phyloP scores from a whole-genome alignment of 2,797 vertebrate species.

The Adrianichthys oophorus region DNA sequence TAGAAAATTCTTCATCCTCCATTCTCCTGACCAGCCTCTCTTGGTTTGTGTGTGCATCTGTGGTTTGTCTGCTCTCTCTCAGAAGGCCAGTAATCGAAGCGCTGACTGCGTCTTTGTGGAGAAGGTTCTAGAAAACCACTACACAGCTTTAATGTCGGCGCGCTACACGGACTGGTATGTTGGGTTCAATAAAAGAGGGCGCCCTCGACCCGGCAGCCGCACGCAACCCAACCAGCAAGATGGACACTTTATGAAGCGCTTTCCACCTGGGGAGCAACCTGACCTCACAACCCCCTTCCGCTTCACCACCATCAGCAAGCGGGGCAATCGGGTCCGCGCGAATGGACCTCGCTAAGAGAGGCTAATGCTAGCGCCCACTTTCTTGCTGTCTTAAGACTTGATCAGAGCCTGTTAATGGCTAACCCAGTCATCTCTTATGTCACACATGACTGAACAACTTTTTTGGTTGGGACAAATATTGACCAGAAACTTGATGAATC shows the following conservation, averaged over 20 bases:
- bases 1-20: conserved; percentile 2
- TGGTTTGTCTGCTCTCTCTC: conserved; percentile 61
- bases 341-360: conserved; percentile 74
- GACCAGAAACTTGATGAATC: conserved; percentile 65
- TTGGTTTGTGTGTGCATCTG: conserved; percentile 31
- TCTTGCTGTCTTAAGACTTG: conserved; percentile 55
- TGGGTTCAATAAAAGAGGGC: conserved; percentile 83
- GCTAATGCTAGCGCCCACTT: conserved; percentile 53
- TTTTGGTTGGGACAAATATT: conserved; percentile 64
- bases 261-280: conserved; percentile 80
- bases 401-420: conserved; percentile 65
- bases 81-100: conserved; percentile 83
- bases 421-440: conserved; percentile 60
- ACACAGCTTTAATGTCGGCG: conserved; percentile 85
- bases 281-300: conserved; percentile 81
- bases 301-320: conserved; percentile 82
- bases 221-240: conserved; percentile 84
- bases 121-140: conserved; percentile 86
- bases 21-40: conserved; percentile 55
- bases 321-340: conserved; percentile 76
- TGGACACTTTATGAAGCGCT: conserved; percentile 86
- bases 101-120: conserved; percentile 85
- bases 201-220: conserved; percentile 79
- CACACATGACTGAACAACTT: conserved; percentile 49
- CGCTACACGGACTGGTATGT: conserved; percentile 83